These are phyloP conservation scores for Artibeus jamaicensis DNA, from an alignment of 2,797 vertebrate genomes.

Conservation along the genomic window DNA sequence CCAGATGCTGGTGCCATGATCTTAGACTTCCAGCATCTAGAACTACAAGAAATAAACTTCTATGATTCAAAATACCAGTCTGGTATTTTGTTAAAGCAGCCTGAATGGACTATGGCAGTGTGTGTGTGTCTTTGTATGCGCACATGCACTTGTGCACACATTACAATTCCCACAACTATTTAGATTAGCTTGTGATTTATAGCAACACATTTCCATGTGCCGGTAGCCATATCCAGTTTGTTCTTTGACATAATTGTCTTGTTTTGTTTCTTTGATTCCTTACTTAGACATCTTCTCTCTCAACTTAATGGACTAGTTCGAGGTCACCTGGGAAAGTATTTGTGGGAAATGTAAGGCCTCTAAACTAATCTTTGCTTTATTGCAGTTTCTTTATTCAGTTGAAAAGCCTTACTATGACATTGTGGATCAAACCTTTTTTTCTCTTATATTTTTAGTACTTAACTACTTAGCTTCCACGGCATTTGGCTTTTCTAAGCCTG, in stretches of 20 bases:
- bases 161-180: background rate
- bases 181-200: background rate
- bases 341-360: background rate
- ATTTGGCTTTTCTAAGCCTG: background rate
- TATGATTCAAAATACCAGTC: background rate
- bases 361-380: background rate
- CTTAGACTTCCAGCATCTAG: background rate
- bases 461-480: background rate
- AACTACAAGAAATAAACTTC: background rate
- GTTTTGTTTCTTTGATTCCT: background rate
- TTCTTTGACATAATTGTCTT: background rate
- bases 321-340: background rate
- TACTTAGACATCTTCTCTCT: background rate
- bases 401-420: background rate
- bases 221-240: background rate
- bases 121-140: background rate
- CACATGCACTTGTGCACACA: too few relatives aligned
- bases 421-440: conserved; percentile 3
- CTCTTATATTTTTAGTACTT: conserved; percentile 1
- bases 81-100: background rate
- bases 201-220: background rate
- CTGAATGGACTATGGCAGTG: background rate
- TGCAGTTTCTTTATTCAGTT: background rate
- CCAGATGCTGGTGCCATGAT: background rate
- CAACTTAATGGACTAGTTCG: background rate